Evolutionary conservation across 2,888 invertebrate genomes (phyloP).

Genomic region (Nipponacmea schrenckii): DNA sequence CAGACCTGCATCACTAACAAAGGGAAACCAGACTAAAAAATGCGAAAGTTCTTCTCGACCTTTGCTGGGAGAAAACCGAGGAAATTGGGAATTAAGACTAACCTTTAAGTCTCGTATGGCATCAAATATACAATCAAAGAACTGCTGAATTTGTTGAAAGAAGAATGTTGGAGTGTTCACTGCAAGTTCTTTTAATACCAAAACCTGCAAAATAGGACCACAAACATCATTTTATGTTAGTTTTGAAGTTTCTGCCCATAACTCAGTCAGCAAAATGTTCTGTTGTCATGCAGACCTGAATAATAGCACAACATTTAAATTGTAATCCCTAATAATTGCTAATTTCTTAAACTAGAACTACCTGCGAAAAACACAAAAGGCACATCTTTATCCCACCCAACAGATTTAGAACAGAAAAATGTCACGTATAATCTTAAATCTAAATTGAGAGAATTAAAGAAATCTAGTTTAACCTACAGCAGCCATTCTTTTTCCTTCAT

Average conservation of each 20-base stretch:
- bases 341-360: too few relatives aligned
- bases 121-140: conserved; percentile 90
- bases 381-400: not conserved
- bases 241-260: too few relatives aligned
- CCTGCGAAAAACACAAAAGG: not conserved
- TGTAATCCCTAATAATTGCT: too few relatives aligned
- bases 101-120: conserved; percentile 89
- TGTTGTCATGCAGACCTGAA: too few relatives aligned
- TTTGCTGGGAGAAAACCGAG: too few relatives aligned
- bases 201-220: conserved; percentile 69
- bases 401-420: not conserved
- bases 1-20: too few relatives aligned
- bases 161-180: conserved; percentile 97
- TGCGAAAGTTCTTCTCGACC: too few relatives aligned
- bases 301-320: too few relatives aligned
- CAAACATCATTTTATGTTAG: too few relatives aligned
- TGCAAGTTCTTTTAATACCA: conserved; percentile 92
- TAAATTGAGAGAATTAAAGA: not conserved
- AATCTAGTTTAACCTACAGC: conserved; percentile 73
- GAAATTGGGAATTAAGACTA: conserved; percentile 12
- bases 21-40: too few relatives aligned
- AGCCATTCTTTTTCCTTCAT: conserved; percentile 90
- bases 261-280: too few relatives aligned
- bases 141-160: conserved; percentile 72
- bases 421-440: not conserved